Base-by-base conservation (phyloP, 2,797 vertebrate species). In the Yasuhikotakia modesta region DNA sequence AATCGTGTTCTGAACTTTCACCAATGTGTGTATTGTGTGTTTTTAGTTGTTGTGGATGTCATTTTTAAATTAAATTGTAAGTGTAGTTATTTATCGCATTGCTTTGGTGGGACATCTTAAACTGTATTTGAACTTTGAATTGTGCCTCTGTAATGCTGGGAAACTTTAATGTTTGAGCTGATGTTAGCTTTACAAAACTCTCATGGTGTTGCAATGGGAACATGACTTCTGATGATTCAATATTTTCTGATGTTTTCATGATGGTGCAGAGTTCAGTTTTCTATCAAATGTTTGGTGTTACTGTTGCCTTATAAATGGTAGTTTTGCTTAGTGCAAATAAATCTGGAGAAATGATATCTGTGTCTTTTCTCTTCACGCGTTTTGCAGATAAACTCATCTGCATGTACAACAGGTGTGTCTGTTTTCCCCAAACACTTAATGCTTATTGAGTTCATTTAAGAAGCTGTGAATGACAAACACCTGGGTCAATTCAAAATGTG, bases 241-340 rank as follows among this genome's bases (percentile, higher is more conserved):
- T 43, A 64, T 70, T 70, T 53, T 67, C 63, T 10, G 16, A 48
- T 22, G 16, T 63, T 7, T 35, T 35, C 30, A 19, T 19, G 4
- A 68, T 68, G 60, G 61, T 17, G n/a, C 57, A 24, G 46, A 17
- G 53, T 35, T 65, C 24, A 30, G 50, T 48, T 80, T 27, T 70
- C 17, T 70, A 73, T n/a, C 19, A 21, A 17, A 24, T 55, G 27
- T 78, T 64, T 48, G 39, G 32, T 81, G 75, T 78, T 73, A 50
- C 66, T 64, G 55, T 68, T 81, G 80, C 70, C 65, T 78, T 81
- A 78, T 78, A 21, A 77, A 68, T 63, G 24, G 45, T 52, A 21
- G 66, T 78, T 53, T 35, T 63, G 48, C 27, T 63, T n/a, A 68
- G 63, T 2, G 7, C 27, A 73, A 79, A 78, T 79, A 79, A 79